These are phyloP conservation scores for Betta splendens DNA, from an alignment of 2,797 vertebrate species.

Conservation along the genomic window DNA sequence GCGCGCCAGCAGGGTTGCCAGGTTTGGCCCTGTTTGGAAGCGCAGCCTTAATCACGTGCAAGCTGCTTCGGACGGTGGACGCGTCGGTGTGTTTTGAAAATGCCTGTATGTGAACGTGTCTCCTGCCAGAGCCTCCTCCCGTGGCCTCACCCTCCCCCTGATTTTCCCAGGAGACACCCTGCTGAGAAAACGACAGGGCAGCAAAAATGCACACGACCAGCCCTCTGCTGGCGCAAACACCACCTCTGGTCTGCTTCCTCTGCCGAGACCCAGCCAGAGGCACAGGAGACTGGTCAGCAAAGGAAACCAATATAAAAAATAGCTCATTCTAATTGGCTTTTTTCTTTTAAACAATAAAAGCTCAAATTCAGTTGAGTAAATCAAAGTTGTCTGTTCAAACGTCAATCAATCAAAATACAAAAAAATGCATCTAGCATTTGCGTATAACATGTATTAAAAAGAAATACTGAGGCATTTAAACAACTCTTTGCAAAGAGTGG, in stretches of 20 bases:
- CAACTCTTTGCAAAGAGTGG: too few relatives aligned
- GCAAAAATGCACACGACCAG: constrained; percentile 81
- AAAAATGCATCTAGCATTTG: not conserved
- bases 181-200: constrained; percentile 82
- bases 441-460: too few relatives aligned
- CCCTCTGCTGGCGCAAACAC: constrained; percentile 63
- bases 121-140: constrained; percentile 66
- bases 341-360: too few relatives aligned
- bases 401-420: not conserved
- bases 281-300: constrained; percentile 18
- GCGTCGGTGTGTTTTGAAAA: constrained; percentile 68
- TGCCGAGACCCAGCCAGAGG: constrained; percentile 23
- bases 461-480: too few relatives aligned
- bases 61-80: constrained; percentile 67
- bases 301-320: too few relatives aligned
- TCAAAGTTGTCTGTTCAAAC: too few relatives aligned
- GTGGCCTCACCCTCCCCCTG: constrained; percentile 67
- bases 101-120: constrained; percentile 52
- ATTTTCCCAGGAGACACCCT: constrained; percentile 81
- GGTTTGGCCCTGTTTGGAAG: constrained; percentile 65
- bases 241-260: constrained; percentile 59
- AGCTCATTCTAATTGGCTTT: constrained; percentile 2
- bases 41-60: constrained; percentile 74
- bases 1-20: constrained; percentile 60
- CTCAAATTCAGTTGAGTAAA: too few relatives aligned